A percentile compares a stretch with the other conserved stretches of the same genome.
Conservation (phyloP, 1,140 invertebrate genomes). For the Spodoptera litura region DNA sequence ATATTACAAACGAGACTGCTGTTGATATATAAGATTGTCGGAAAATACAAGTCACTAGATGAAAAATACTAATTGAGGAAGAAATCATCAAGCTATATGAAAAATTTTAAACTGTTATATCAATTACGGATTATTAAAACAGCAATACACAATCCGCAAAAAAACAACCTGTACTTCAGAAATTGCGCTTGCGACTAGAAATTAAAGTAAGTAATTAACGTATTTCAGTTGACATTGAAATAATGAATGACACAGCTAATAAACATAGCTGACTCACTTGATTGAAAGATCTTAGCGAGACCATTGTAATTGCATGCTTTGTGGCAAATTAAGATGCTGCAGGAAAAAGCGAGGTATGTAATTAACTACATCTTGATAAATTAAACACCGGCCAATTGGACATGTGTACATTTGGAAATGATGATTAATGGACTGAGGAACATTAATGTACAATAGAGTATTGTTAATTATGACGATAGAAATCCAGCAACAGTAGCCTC, state of each 20-base stretch:
- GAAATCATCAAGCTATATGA: too few species aligned
- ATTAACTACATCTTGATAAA: conserved; percentile 33
- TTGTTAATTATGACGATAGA: background rate
- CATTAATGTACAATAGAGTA: conserved; percentile 10
- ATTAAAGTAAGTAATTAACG: too few species aligned
- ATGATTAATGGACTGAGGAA: conserved; percentile 16
- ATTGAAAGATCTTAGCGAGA: conserved; percentile 44
- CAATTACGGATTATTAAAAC: too few species aligned
- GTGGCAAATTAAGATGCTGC: background rate
- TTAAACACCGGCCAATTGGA: background rate
- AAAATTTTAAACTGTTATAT: too few species aligned
- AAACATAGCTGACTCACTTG: conserved; percentile 50
- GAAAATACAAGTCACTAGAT: too few species aligned
- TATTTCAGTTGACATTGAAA: conserved; percentile 57
- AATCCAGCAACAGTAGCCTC: background rate
- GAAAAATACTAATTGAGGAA: too few species aligned
- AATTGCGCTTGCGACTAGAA: too few species aligned
- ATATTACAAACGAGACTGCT: too few species aligned
- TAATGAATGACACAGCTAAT: conserved; percentile 51
- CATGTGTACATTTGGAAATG: conserved; percentile 14
- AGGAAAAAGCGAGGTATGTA: conserved; percentile 7
- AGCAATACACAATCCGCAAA: too few species aligned
- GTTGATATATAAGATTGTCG: too few species aligned
- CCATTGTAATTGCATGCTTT: conserved; percentile 49
- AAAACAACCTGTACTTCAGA: too few species aligned